A percentile compares a stretch with the other conserved stretches of the same genome.
Evolutionary conservation across 2,797 vertebrate genomes (phyloP).

Genomic region (Rhinoraja longicauda): DNA sequence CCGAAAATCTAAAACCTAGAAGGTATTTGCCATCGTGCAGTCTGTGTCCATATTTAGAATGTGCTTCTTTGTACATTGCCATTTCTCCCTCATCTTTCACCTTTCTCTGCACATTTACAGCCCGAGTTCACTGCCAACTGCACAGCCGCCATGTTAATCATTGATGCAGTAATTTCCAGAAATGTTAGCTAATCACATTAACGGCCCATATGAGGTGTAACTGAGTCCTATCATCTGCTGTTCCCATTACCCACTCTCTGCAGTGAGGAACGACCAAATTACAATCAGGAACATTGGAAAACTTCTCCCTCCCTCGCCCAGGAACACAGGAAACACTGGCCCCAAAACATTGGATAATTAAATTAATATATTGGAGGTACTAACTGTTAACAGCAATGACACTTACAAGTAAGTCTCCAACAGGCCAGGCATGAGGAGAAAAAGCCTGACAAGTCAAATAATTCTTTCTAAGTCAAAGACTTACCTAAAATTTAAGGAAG

Average conservation of each 20-base stretch:
- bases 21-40: neutral
- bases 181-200: neutral
- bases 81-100: neutral
- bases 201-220: neutral
- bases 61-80: neutral
- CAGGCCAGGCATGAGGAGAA: neutral
- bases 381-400: neutral
- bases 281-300: neutral
- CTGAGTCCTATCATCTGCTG: neutral
- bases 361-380: too few relatives aligned
- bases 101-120: neutral
- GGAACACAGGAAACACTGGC: neutral
- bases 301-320: neutral
- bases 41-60: neutral
- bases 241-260: neutral
- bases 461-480: neutral
- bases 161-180: neutral
- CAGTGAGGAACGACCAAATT: neutral
- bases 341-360: neutral
- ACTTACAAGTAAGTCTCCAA: neutral
- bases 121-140: neutral
- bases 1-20: too few relatives aligned
- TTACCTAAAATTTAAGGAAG: neutral
- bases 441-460: neutral
- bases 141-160: neutral